Evolutionary conservation across 2,113 vertebrate species (phyloP), one percentile per base, ranked within the genome.

Genomic region (Chaenogobius annularis): DNA sequence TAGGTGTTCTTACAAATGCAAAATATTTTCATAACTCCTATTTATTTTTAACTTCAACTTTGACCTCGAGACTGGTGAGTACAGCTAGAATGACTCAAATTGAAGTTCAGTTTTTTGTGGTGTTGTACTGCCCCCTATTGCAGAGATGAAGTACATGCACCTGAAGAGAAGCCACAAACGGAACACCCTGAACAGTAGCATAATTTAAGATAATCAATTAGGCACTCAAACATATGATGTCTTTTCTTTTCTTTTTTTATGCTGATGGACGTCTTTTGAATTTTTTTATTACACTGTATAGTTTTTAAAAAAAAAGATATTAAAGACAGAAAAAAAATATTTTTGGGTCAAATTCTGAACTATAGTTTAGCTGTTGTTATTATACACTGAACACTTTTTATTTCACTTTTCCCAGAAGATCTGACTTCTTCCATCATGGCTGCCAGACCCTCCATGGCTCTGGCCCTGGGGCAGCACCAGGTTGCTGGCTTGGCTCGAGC

Each of bases 401-500:
- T 72, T 7, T 69, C 9, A 72, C 23, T 72, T 10, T 68, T 61
- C 72, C 43, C 71, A 94, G 94, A 94, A 12, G 94, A 94, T 0
- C 74, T 83, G 22, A 70, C 87, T 17, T 68, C 90, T 0, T 90
- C 95, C 65, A 82, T 95, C 35, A 84, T 96, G 91, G 93, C 94
- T 68, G 93, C 91, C 46, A 93, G 95, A 26, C 85, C 96, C 9
- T 90, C 95, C 3, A 87, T 96, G 89, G 93, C 96, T 0, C 81
- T 95, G 85, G 63, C 87, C 15, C 79, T 98, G 81, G 94, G 93
- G 0, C 91, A 93, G 56, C 96, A 95, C 73, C 96, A 96, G 89
- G 90, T 94, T 12, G 87, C 87, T 0, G 91, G 92, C 52, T 87
- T 94, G 13, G 89, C 94, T 0, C 92, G 96, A 69, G 93, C 95